Evolutionary conservation across 2,797 vertebrate species (phyloP).

Genomic region (Thalassophryne amazonica): DNA sequence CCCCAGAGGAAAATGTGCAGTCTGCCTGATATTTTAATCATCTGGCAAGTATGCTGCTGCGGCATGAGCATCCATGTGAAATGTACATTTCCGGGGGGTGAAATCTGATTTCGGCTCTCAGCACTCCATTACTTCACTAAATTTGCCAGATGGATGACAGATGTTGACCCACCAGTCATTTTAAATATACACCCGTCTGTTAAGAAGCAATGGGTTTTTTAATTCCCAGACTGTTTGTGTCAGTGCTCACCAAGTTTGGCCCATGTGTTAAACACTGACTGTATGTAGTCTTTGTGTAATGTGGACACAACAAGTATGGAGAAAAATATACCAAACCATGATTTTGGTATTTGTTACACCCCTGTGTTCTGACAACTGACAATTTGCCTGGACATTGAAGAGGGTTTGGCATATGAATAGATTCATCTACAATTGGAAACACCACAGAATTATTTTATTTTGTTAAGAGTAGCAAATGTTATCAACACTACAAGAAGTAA

Average conservation of each 20-base stretch:
- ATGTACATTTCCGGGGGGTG: background rate
- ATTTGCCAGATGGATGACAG: background rate
- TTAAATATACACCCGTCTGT: background rate
- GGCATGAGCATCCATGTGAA: background rate
- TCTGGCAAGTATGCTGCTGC: background rate
- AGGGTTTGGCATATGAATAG: too few species aligned
- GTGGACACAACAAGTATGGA: too few species aligned
- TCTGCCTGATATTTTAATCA: slow-evolving; percentile 11
- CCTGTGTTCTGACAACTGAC: too few species aligned
- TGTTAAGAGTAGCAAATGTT: too few species aligned
- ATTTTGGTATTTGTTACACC: too few species aligned
- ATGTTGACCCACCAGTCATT: background rate
- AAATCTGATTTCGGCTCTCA: slow-evolving; percentile 3
- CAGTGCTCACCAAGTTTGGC: background rate
- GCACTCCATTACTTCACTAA: background rate
- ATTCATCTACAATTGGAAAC: too few species aligned
- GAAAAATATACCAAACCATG: too few species aligned
- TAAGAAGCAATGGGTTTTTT: background rate
- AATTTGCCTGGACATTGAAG: too few species aligned
- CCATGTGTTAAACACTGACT: background rate
- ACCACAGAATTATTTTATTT: too few species aligned
- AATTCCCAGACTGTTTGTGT: background rate
- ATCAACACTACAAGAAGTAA: too few species aligned
- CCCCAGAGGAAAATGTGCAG: slow-evolving; percentile 9
- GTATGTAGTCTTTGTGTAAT: too few species aligned